Percentiles rank a stretch among this genome's conserved stretches.
These are phyloP conservation scores for Liposcelis brunnea DNA, from an alignment of 2,888 invertebrate genomes.

Conservation along the genomic window DNA sequence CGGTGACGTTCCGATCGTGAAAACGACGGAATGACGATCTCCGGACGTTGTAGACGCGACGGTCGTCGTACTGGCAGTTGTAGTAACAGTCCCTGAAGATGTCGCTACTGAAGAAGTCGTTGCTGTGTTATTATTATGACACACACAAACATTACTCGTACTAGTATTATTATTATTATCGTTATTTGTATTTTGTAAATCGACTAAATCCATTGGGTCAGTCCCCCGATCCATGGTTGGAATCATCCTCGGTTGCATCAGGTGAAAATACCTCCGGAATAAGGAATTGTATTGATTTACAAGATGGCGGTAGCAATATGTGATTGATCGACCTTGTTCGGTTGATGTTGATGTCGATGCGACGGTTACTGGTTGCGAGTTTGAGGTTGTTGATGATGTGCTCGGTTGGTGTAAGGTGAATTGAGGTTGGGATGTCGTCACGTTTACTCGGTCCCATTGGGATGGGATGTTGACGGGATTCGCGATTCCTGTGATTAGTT, in stretches of 20 bases:
- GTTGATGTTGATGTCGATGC: conserved; percentile 13
- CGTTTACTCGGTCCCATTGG: conserved; percentile 31
- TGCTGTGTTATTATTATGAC: not conserved
- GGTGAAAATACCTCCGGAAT: conserved; percentile 28
- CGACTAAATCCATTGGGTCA: conserved; percentile 47
- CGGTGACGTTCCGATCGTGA: too few relatives aligned
- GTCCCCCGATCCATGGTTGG: conserved; percentile 46
- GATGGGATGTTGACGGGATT: conserved; percentile 32
- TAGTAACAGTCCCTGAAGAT: too few relatives aligned
- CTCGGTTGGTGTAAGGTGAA: conserved; percentile 15
- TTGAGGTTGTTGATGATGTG: conserved; percentile 26
- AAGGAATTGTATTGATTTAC: conserved; percentile 33
- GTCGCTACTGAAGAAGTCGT: conserved; percentile 13
- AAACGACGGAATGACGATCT: too few relatives aligned
- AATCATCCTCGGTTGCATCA: conserved; percentile 29
- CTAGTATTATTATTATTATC: conserved; percentile 2
- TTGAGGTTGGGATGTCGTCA: conserved; percentile 5
- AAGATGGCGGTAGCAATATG: conserved; percentile 29
- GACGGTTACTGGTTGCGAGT: conserved; percentile 16
- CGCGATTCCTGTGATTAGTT: conserved; percentile 69
- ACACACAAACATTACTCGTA: too few relatives aligned
- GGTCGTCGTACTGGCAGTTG: too few relatives aligned
- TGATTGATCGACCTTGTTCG: conserved; percentile 30
- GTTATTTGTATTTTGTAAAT: conserved; percentile 17
- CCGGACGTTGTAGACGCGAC: too few relatives aligned